These are phyloP conservation scores for Parasteatoda tepidariorum DNA, from an alignment of 1,140 invertebrate genomes.

Conservation along the genomic window DNA sequence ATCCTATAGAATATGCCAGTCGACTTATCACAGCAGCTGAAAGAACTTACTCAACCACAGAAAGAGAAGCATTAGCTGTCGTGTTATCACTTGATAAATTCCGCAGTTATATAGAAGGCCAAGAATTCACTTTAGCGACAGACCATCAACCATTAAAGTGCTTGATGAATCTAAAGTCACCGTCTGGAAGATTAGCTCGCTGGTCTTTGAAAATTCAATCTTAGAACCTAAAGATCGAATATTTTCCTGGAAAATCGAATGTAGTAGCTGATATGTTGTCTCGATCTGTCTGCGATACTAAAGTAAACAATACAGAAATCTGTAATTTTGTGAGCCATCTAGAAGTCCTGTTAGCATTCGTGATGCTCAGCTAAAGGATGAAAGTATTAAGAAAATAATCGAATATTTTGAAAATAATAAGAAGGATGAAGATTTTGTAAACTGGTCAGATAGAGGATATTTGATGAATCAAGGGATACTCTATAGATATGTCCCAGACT, in stretches of 20 bases:
- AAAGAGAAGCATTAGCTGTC: conserved; percentile 38
- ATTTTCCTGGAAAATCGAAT: not conserved
- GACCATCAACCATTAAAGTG: not conserved
- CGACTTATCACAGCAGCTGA: conserved; percentile 14
- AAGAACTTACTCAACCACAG: conserved; percentile 62
- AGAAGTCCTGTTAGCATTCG: not conserved
- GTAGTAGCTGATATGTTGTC: not conserved
- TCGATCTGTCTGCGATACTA: not conserved
- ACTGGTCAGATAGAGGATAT: not conserved
- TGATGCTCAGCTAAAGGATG: not conserved
- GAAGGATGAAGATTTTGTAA: not conserved
- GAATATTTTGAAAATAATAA: not conserved
- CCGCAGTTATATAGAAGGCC: not conserved
- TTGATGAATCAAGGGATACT: too few relatives aligned
- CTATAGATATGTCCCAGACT: too few relatives aligned
- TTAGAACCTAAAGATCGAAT: not conserved
- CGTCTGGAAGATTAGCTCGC: not conserved
- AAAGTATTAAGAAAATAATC: not conserved
- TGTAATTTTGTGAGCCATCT: not conserved
- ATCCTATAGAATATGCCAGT: conserved; percentile 63
- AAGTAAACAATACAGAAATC: not conserved
- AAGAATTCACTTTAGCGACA: not conserved
- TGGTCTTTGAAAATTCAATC: not conserved
- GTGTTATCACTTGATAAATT: not conserved
- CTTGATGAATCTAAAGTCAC: not conserved